Evolutionary conservation across 2,113 vertebrate species (phyloP).

Genomic region (Trematocara zebra): DNA sequence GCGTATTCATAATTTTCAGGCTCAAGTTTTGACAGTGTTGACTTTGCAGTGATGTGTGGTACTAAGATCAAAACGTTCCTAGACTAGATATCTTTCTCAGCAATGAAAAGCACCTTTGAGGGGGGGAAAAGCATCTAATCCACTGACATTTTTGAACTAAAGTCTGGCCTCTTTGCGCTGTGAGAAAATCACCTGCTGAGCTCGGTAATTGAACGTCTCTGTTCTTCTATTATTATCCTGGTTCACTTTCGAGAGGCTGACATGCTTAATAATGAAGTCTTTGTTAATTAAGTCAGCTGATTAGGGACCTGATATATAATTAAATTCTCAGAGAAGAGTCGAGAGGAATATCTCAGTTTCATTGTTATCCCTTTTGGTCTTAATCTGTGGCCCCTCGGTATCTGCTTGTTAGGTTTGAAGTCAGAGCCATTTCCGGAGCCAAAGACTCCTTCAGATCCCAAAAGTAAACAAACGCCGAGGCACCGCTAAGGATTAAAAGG

Average conservation of each 20-base stretch:
- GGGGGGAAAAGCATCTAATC: not conserved
- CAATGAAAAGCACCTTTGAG: not conserved
- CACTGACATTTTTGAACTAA: constrained; percentile 20
- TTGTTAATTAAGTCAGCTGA: constrained; percentile 56
- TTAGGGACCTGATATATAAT: constrained; percentile 52
- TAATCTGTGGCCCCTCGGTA: not conserved
- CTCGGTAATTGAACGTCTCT: constrained; percentile 32
- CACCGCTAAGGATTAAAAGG: not conserved
- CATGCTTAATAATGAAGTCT: constrained; percentile 49
- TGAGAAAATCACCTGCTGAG: constrained; percentile 43
- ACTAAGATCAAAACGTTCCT: not conserved
- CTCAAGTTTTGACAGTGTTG: not conserved
- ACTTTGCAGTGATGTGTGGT: not conserved
- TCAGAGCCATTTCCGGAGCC: not conserved
- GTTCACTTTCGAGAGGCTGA: constrained; percentile 35
- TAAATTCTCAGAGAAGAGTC: constrained; percentile 36
- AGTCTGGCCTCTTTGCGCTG: constrained; percentile 8
- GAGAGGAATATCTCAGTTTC: constrained; percentile 4
- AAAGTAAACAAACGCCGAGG: not conserved
- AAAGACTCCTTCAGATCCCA: not conserved
- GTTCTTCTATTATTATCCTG: constrained; percentile 47
- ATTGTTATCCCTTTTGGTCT: not conserved
- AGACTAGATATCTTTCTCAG: not conserved
- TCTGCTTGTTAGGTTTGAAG: not conserved
- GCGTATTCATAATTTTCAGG: not conserved